Conservation (phyloP, 2,797 vertebrate genomes). For the Xiphophorus birchmanni region DNA sequence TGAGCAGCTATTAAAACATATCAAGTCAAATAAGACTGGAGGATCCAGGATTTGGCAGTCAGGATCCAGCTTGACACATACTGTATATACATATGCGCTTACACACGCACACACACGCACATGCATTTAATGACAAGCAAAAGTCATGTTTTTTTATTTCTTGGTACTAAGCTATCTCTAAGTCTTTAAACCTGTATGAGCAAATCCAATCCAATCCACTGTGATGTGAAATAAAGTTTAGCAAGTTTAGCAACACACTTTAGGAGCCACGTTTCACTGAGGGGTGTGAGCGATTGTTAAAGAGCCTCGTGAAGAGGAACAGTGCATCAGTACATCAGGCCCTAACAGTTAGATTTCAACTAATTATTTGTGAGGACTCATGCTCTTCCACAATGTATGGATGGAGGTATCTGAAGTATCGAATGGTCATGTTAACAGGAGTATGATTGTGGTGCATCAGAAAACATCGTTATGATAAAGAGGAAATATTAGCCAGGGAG, state of each 20-base stretch:
- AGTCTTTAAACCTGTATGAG: neutral
- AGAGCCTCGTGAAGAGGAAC: too few relatives aligned
- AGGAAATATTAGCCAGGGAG: conserved; percentile 5
- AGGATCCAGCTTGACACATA: conserved; percentile 5
- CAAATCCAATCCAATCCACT: neutral
- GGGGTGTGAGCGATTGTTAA: too few relatives aligned
- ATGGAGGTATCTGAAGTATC: too few relatives aligned
- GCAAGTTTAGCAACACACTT: too few relatives aligned
- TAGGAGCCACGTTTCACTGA: too few relatives aligned
- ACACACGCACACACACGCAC: neutral
- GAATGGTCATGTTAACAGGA: neutral
- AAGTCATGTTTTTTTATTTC: neutral
- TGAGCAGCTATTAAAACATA: conserved; percentile 49
- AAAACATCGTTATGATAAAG: neutral
- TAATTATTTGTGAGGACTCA: too few relatives aligned
- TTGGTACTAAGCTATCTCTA: neutral
- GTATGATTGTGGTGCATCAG: neutral
- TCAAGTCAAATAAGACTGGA: conserved; percentile 23
- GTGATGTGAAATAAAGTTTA: too few relatives aligned
- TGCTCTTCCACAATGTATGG: too few relatives aligned
- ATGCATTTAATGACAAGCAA: neutral
- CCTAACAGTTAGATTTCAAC: too few relatives aligned
- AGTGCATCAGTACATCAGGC: too few relatives aligned
- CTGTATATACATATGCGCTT: too few relatives aligned
- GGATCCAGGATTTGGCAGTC: neutral